Percentiles rank a stretch among this genome's conserved stretches.
phyloP scores from a whole-genome alignment of 2,888 invertebrate species.

The Dyspetes luteomarginatus region DNA sequence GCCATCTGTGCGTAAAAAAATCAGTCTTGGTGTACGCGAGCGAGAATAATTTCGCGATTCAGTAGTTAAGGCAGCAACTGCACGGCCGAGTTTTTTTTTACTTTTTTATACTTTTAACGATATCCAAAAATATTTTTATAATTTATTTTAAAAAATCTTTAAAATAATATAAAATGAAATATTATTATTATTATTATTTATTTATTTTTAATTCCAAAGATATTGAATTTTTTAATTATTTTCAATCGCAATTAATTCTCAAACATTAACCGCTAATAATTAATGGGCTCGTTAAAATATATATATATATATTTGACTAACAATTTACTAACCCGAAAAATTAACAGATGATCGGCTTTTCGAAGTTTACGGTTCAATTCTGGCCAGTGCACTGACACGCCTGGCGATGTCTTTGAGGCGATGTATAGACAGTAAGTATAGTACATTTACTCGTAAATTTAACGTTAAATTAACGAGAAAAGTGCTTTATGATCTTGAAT shows the following conservation, averaged over 20 bases:
- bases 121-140: too few species aligned
- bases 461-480: neutral
- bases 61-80: constrained; percentile 27
- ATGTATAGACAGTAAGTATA: constrained; percentile 88
- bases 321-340: constrained; percentile 72
- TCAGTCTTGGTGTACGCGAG: constrained; percentile 21
- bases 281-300: too few species aligned
- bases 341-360: constrained; percentile 83
- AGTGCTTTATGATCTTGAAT: neutral
- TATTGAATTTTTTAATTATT: neutral
- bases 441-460: neutral
- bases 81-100: constrained; percentile 2
- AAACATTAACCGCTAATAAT: too few species aligned
- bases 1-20: constrained; percentile 62
- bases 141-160: neutral
- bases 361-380: constrained; percentile 86
- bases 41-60: neutral
- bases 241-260: neutral
- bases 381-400: constrained; percentile 86
- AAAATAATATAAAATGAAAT: too few species aligned
- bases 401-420: constrained; percentile 88
- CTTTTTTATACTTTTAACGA: too few species aligned
- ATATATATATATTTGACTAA: constrained; percentile 33
- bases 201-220: too few species aligned
- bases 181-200: too few species aligned